These are phyloP conservation scores for Eugnorisma glareosa DNA, from an alignment of 2,888 invertebrate species.

Conservation along the genomic window DNA sequence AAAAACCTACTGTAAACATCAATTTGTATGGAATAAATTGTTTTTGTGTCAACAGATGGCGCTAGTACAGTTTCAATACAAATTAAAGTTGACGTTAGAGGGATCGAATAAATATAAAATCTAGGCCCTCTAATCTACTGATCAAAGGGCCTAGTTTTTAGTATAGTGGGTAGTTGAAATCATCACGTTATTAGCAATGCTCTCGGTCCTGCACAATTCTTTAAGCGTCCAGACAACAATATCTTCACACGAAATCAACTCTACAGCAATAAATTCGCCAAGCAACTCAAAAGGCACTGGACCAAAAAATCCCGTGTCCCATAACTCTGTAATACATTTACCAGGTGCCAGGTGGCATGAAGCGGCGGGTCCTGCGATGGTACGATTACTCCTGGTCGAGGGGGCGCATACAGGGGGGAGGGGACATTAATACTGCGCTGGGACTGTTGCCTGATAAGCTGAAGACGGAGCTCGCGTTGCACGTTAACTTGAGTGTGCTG, in stretches of 20 bases:
- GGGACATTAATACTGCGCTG: slow-evolving; percentile 98
- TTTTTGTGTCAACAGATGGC: not conserved
- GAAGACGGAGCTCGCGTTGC: slow-evolving; percentile 98
- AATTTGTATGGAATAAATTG: not conserved
- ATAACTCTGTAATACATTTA: slow-evolving; percentile 29
- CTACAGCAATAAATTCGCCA: not conserved
- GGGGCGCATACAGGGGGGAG: slow-evolving; percentile 98
- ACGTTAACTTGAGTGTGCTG: slow-evolving; percentile 98
- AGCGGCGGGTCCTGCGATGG: slow-evolving; percentile 98
- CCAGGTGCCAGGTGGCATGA: slow-evolving; percentile 97
- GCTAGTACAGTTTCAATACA: not conserved
- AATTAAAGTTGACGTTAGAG: not conserved
- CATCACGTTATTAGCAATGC: not conserved
- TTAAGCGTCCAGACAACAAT: not conserved
- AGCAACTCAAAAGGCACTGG: not conserved
- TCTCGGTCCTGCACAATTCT: not conserved
- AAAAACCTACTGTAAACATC: not conserved
- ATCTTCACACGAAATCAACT: not conserved
- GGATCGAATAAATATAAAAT: not conserved
- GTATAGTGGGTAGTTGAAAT: not conserved
- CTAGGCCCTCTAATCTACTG: not conserved
- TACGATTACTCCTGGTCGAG: slow-evolving; percentile 99
- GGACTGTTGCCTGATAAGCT: slow-evolving; percentile 98
- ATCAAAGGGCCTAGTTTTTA: not conserved
- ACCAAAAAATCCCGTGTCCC: not conserved